Percentiles rank a stretch among this genome's conserved stretches.
Conservation (phyloP, 2,888 invertebrate genomes). For the Calameuta filiformis region DNA sequence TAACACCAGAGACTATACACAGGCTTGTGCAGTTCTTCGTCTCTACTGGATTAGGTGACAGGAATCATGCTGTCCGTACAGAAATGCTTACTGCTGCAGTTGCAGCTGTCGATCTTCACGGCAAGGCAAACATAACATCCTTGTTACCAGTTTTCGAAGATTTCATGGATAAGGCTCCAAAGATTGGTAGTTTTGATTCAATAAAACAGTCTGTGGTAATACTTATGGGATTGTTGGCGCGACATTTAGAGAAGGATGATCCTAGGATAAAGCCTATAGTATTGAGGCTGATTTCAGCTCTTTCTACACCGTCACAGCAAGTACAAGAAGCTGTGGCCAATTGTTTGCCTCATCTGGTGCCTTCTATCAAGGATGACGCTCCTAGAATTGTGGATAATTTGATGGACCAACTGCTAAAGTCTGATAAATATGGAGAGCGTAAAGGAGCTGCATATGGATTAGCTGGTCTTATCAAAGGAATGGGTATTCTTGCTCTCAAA, state of each 20-base stretch:
- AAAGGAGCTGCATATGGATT: constrained; percentile 98
- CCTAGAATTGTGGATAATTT: constrained; percentile 89
- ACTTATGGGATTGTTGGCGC: constrained; percentile 96
- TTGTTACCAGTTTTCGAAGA: constrained; percentile 93
- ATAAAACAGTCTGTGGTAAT: constrained; percentile 97
- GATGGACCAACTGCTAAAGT: constrained; percentile 86
- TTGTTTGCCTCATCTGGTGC: constrained; percentile 93
- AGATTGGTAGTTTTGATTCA: constrained; percentile 89
- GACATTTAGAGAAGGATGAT: constrained; percentile 92
- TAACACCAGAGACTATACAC: constrained; percentile 76
- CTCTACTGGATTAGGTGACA: constrained; percentile 86
- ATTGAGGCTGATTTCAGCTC: constrained; percentile 85
- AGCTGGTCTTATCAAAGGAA: constrained; percentile 95
- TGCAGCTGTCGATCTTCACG: constrained; percentile 90
- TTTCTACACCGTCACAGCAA: constrained; percentile 97
- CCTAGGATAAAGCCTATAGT: constrained; percentile 94
- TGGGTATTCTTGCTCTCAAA: constrained; percentile 94
- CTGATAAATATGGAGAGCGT: constrained; percentile 91
- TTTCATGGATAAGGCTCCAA: constrained; percentile 92
- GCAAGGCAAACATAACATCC: constrained; percentile 77
- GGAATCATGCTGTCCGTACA: constrained; percentile 82
- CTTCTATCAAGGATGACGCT: constrained; percentile 91
- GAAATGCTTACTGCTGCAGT: constrained; percentile 96
- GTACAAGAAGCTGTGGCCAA: constrained; percentile 98
- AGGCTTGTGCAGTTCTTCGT: constrained; percentile 86